Evolutionary conservation across 1,140 invertebrate genomes (phyloP), one percentile per base, ranked within the genome.

Genomic region (Araneus ventricosus): DNA sequence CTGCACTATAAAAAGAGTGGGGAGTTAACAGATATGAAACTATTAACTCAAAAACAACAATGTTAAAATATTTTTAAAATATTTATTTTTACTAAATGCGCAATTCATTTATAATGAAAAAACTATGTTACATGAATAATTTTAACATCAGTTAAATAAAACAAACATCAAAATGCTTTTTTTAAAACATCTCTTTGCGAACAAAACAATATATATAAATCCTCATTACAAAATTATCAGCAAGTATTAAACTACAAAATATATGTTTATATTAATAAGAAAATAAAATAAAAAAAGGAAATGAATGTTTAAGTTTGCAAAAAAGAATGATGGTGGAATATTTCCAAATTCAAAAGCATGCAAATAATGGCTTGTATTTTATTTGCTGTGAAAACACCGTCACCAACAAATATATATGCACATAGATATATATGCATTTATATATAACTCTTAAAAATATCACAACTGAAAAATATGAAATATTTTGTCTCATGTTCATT

Each of bases 381-480:
- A 52, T n/a, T 10, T 67, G n/a, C 27, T 3, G 8, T 30, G 22
- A 27, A 67, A 14, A 75, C 34, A 75, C 20, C 70, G 34, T 34
- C 70, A 75, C 70, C 30, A 75, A 6, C 30, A 75, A 6, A 75
- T 14, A 75, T 34, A 75, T 75, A 75, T n/a, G n/a, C n/a, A n/a
- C n/a, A n/a, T 75, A 34, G 17, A 37, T 37, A 75, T 17, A 37
- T 75, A 75, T 63, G 20, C 59, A 63, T 63, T 24, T 63, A 37
- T 75, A 34, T 37, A 75, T 34, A 10, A 20, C 30, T 22, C 8
- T 6, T 34, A 34, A 70, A 75, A 75, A 75, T 75, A 75, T 75
- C 70, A 75, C 70, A 75, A 75, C 70, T 75, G 70, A 75, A 75
- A 75, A 75, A 37, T 34, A 34, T 20, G 20, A 37, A 34, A 34